Evolutionary conservation across 2,888 invertebrate genomes (phyloP).

Genomic region (Lypha dubia): DNA sequence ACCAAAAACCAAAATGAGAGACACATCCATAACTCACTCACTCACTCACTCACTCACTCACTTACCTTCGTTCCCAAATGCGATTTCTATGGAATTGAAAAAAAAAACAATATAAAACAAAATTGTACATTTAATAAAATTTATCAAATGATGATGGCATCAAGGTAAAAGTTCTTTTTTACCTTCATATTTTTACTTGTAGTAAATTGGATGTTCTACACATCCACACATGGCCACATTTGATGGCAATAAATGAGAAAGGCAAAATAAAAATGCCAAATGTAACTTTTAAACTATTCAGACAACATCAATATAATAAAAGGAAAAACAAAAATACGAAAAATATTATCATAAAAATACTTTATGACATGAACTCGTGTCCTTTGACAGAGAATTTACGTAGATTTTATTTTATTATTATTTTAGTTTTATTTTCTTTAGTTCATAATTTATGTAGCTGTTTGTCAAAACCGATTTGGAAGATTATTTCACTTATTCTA

Average conservation of each 20-base stretch:
- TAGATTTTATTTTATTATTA: no score
- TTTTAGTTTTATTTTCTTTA: no score
- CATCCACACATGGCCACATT: neutral
- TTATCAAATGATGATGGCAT: constrained; percentile 57
- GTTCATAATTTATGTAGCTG: no score
- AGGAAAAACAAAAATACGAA: constrained; percentile 13
- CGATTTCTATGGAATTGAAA: constrained; percentile 16
- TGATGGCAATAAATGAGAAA: neutral
- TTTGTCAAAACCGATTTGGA: no score
- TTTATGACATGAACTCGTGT: constrained; percentile 29
- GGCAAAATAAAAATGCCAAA: constrained; percentile 31
- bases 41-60: constrained; percentile 31
- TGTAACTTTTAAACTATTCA: constrained; percentile 68
- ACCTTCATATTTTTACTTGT: neutral
- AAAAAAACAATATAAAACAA: neutral
- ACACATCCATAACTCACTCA: constrained; percentile 17
- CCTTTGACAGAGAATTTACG: neutral
- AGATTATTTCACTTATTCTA: no score
- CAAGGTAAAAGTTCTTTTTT: constrained; percentile 59
- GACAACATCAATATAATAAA: constrained; percentile 52
- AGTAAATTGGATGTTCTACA: constrained; percentile 25
- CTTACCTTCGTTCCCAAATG: constrained; percentile 12
- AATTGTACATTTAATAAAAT: constrained; percentile 33
- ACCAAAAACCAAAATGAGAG: no score
- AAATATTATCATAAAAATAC: constrained; percentile 39